Percentiles rank a stretch among this genome's conserved stretches.
Evolutionary conservation across 2,888 invertebrate species (phyloP).

Genomic region (Colletes collaris): DNA sequence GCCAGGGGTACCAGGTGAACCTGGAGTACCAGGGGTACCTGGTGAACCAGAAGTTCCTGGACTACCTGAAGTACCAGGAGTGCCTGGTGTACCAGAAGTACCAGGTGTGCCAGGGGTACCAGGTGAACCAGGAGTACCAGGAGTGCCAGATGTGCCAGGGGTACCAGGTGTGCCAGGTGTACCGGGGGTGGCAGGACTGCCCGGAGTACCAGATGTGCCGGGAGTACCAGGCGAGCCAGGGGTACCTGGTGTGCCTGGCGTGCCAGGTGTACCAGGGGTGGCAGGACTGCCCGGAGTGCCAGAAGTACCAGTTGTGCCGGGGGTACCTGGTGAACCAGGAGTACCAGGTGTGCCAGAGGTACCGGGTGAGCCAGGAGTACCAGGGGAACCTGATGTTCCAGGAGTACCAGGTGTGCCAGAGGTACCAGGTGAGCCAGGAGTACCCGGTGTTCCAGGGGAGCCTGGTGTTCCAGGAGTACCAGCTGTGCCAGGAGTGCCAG

Average conservation of each 20-base stretch:
- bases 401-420: constrained; percentile 62
- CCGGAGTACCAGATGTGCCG: constrained; percentile 40
- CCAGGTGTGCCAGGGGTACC: constrained; percentile 33
- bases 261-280: constrained; percentile 58
- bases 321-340: constrained; percentile 59
- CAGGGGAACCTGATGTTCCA: constrained; percentile 64
- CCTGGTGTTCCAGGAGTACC: constrained; percentile 59
- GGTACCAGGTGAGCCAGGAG: constrained; percentile 36
- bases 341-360: constrained; percentile 43
- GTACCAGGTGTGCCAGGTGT: constrained; percentile 42
- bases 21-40: constrained; percentile 43
- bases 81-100: neutral
- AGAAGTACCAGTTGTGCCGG: constrained; percentile 49
- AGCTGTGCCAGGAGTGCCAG: constrained; percentile 56
- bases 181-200: too few relatives aligned
- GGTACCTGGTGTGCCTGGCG: constrained; percentile 40
- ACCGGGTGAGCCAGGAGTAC: constrained; percentile 45
- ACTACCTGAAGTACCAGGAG: constrained; percentile 20
- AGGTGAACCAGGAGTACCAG: constrained; percentile 32
- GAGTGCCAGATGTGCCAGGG: constrained; percentile 26
- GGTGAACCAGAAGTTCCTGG: constrained; percentile 48
- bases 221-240: constrained; percentile 54
- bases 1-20: neutral
- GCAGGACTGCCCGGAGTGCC: constrained; percentile 56
- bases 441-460: constrained; percentile 49